Conservation (phyloP, 2,888 invertebrate species). For the Idaea aversata region DNA sequence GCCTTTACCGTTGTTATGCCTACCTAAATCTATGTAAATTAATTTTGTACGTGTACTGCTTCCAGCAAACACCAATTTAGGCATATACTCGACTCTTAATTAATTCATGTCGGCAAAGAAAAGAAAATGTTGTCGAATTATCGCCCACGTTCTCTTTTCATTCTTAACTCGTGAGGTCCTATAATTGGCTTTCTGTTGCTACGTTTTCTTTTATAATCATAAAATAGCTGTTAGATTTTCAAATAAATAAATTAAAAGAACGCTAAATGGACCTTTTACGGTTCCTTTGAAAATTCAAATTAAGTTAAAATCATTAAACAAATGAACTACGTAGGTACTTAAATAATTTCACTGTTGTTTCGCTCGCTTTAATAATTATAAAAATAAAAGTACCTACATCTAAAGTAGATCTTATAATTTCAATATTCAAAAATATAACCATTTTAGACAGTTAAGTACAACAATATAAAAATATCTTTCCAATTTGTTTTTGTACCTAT, state of each 20-base stretch:
- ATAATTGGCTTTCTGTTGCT: too few species aligned
- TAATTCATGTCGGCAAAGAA: slow-evolving; percentile 42
- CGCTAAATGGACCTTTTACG: slow-evolving; percentile 3
- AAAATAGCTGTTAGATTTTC: too few species aligned
- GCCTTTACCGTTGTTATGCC: slow-evolving; percentile 7
- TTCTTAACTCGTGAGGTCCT: slow-evolving; percentile 19
- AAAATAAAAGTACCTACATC: too few species aligned
- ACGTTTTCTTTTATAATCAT: too few species aligned
- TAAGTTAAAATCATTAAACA: background rate
- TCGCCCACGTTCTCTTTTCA: slow-evolving; percentile 37
- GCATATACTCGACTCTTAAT: slow-evolving; percentile 44
- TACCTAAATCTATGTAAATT: slow-evolving; percentile 36
- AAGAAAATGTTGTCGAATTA: slow-evolving; percentile 39
- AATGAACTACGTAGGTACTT: background rate
- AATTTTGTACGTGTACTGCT: slow-evolving; percentile 50
- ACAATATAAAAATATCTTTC: too few species aligned
- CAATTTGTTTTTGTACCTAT: too few species aligned
- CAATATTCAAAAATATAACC: too few species aligned
- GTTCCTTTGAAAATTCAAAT: slow-evolving; percentile 6
- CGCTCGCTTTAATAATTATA: background rate
- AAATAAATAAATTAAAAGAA: background rate
- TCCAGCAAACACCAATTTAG: slow-evolving; percentile 47
- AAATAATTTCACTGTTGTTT: background rate
- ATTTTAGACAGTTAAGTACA: too few species aligned
- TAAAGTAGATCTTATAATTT: too few species aligned